phyloP scores from a whole-genome alignment of 2,888 invertebrate species.

The Dusona sp. region DNA sequence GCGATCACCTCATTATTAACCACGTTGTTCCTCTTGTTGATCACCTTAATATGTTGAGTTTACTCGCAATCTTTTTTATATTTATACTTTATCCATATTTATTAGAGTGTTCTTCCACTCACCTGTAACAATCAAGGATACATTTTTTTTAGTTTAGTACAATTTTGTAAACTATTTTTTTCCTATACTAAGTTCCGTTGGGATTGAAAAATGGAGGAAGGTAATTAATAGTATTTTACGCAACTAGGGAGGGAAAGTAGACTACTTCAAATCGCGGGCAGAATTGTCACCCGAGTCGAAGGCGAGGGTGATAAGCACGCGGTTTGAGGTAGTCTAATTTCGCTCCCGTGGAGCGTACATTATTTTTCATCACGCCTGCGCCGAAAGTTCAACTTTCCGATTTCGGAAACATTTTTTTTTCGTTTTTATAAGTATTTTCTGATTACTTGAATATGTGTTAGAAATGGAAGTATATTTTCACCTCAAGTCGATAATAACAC shows the following conservation, averaged over 20 bases:
- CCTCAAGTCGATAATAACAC: background rate
- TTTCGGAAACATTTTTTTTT: too few relatives aligned
- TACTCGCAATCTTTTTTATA: constrained; percentile 29
- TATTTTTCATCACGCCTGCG: too few relatives aligned
- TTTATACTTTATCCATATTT: constrained; percentile 39
- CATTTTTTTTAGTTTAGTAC: background rate
- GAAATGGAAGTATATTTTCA: background rate
- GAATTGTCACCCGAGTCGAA: too few relatives aligned
- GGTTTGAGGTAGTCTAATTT: too few relatives aligned
- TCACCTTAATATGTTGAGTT: constrained; percentile 47
- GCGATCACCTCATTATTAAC: constrained; percentile 61
- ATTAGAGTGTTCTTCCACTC: constrained; percentile 70
- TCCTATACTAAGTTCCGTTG: too few relatives aligned
- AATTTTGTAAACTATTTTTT: too few relatives aligned
- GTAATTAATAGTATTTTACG: too few relatives aligned
- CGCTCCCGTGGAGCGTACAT: too few relatives aligned
- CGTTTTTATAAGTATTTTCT: background rate
- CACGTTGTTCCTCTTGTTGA: constrained; percentile 52
- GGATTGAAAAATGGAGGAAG: background rate
- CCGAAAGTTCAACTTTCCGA: too few relatives aligned
- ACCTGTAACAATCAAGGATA: constrained; percentile 76
- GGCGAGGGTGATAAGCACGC: too few relatives aligned
- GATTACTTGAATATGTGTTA: background rate
- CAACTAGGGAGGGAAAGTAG: too few relatives aligned
- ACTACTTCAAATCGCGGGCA: too few relatives aligned